phyloP scores from a whole-genome alignment of 2,797 vertebrate genomes.

The Chrosomus eos region DNA sequence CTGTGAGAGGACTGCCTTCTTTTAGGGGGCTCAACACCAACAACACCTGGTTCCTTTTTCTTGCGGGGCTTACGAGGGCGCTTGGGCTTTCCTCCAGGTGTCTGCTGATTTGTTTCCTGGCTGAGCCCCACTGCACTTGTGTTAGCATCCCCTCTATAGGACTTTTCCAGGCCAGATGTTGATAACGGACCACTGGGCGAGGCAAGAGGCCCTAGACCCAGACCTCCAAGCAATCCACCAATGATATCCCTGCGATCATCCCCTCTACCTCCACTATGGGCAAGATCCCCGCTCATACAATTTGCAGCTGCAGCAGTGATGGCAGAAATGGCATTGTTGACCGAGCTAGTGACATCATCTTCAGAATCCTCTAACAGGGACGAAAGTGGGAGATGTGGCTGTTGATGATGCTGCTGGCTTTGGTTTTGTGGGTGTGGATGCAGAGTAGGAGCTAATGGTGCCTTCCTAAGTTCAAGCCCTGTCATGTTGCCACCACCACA shows the following conservation, averaged over 20 bases:
- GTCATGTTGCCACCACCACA: conserved; percentile 82
- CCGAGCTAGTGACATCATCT: conserved; percentile 86
- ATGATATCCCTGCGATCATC: conserved; percentile 86
- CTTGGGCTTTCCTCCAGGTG: conserved; percentile 76
- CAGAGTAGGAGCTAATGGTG: conserved; percentile 83
- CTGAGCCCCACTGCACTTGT: conserved; percentile 66
- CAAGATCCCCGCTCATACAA: conserved; percentile 66
- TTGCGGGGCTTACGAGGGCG: conserved; percentile 82
- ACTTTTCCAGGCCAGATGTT: conserved; percentile 82
- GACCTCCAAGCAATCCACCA: conserved; percentile 83
- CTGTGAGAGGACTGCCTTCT: conserved; percentile 80
- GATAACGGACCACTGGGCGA: conserved; percentile 74
- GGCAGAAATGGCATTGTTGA: conserved; percentile 84
- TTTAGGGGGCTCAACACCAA: conserved; percentile 72
- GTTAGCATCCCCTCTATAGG: conserved; percentile 76
- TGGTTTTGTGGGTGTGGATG: conserved; percentile 85
- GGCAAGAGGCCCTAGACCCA: conserved; percentile 81
- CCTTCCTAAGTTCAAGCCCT: conserved; percentile 83
- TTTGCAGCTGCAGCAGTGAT: conserved; percentile 79
- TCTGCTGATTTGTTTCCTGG: conserved; percentile 74
- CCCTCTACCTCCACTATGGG: conserved; percentile 77
- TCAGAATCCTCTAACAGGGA: conserved; percentile 85
- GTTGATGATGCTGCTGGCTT: conserved; percentile 76
- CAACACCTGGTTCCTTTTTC: conserved; percentile 73
- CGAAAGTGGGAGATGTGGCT: conserved; percentile 82